Base-by-base conservation (phyloP, 1,140 invertebrate species). In the Drosophila obscura region DNA sequence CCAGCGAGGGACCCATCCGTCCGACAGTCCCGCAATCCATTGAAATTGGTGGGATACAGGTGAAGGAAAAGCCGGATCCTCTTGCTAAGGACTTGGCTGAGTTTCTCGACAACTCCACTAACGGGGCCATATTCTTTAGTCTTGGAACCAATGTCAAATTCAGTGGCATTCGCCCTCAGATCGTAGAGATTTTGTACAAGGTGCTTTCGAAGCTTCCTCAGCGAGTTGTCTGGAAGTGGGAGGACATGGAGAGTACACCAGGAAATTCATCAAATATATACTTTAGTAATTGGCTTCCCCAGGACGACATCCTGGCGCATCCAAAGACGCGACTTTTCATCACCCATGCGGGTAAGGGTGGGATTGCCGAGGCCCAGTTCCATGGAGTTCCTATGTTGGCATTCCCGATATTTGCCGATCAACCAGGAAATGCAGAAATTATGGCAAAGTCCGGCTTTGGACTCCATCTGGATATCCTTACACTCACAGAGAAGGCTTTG, bases 281-380 rank as follows among this genome's bases (percentile, higher is more conserved):
- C 60, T 90, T 94, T 2, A 92, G 91, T 28, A 94, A 94, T 50
- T 96, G 96, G 96, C 77, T 96, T 3, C 95, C 95, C 0, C 95
- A 96, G 81, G 94, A 94, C 61, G 95, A 95, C 73, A 92, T 96
- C 73, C 83, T 91, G 4, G 95, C 93, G 41, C 95, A 96, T 92
- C 93, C 93, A 4, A 96, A 96, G 62, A 90, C 95, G 0, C 94
- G 93, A 74, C 92, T 93, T 0, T 96, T 96, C 68, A 94, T 97
- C 19, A 95, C 95, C 1, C 95, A 96, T 78, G 95, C 95, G 9
- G 96, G 96, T n/a, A 91, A 94, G 44, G 93, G 95, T 28, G 95
- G 95, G 44, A 93, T 95, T 6, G 94, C 95, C 62, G 96, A 97
- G 91, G 94, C 95, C 0, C 88, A 96, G 5, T 94, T 94, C 90